Evolutionary conservation across 2,888 invertebrate species (phyloP).

Genomic region (Machimus atricapillus): DNA sequence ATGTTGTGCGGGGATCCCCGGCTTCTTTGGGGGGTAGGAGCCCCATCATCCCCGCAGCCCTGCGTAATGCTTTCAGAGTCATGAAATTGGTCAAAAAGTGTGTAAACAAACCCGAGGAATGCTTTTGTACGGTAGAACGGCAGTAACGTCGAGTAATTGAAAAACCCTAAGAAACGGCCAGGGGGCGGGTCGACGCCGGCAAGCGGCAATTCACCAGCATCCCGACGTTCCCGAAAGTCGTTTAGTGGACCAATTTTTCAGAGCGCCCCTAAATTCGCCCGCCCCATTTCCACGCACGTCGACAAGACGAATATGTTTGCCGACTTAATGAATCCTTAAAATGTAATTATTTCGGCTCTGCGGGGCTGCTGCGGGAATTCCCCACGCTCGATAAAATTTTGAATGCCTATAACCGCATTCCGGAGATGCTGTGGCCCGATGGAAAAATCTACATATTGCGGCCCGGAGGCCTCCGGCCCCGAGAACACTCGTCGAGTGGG

Average conservation of each 20-base stretch:
- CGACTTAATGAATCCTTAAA: slow-evolving; percentile 6
- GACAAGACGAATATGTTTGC: background rate
- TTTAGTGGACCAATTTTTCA: background rate
- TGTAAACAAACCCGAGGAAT: background rate
- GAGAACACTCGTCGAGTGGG: background rate
- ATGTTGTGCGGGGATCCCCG: background rate
- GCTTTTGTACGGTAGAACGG: background rate
- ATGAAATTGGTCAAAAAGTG: background rate
- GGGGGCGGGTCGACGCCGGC: background rate
- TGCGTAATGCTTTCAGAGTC: background rate
- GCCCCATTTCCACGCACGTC: background rate
- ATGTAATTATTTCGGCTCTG: background rate
- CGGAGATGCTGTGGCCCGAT: background rate
- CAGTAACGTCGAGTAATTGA: background rate
- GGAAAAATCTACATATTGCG: slow-evolving; percentile 6
- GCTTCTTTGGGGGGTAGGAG: background rate
- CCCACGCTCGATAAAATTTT: slow-evolving; percentile 16
- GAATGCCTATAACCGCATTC: slow-evolving; percentile 5
- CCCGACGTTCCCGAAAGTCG: background rate
- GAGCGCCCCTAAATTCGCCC: background rate
- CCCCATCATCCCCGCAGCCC: background rate
- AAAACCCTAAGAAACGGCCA: background rate
- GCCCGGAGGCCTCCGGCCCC: background rate
- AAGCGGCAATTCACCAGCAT: background rate
- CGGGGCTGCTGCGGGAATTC: background rate